Evolutionary conservation across 2,113 vertebrate species (phyloP).

Genomic region (Cyprinodon tularosa): DNA sequence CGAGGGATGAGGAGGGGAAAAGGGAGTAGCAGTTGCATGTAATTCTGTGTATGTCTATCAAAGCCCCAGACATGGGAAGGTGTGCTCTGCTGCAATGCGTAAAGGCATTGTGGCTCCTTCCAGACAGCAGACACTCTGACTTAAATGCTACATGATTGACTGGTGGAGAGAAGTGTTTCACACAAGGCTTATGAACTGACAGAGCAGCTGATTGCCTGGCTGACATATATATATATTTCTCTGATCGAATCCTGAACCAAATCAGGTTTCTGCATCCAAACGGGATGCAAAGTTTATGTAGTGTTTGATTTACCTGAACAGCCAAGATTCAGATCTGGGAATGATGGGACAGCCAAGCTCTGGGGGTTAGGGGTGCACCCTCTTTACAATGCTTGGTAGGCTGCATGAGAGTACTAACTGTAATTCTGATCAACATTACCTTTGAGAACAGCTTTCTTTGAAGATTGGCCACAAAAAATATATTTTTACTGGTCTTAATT

Average conservation of each 20-base stretch:
- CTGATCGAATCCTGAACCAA: not conserved
- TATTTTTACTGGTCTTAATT: not conserved
- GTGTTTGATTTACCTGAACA: no score
- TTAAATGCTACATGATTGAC: constrained; percentile 31
- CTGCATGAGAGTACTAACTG: not conserved
- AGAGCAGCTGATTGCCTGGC: not conserved
- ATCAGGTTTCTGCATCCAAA: not conserved
- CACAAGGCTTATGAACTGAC: not conserved
- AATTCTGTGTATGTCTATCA: constrained; percentile 57
- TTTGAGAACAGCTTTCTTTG: not conserved
- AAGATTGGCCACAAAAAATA: not conserved
- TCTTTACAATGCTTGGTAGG: no score
- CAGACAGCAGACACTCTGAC: constrained; percentile 34
- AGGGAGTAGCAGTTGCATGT: constrained; percentile 39
- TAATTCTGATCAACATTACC: not conserved
- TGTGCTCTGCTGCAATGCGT: constrained; percentile 78
- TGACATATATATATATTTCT: constrained; percentile 1
- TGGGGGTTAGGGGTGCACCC: not conserved
- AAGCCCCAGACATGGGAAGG: constrained; percentile 65
- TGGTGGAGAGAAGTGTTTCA: constrained; percentile 32
- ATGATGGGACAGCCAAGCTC: not conserved
- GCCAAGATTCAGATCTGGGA: not conserved
- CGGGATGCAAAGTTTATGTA: not conserved
- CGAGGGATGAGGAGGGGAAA: constrained; percentile 13
- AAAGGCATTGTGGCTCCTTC: constrained; percentile 65